phyloP scores from a whole-genome alignment of 2,888 invertebrate genomes.

The Sphaeridia pumilis region DNA sequence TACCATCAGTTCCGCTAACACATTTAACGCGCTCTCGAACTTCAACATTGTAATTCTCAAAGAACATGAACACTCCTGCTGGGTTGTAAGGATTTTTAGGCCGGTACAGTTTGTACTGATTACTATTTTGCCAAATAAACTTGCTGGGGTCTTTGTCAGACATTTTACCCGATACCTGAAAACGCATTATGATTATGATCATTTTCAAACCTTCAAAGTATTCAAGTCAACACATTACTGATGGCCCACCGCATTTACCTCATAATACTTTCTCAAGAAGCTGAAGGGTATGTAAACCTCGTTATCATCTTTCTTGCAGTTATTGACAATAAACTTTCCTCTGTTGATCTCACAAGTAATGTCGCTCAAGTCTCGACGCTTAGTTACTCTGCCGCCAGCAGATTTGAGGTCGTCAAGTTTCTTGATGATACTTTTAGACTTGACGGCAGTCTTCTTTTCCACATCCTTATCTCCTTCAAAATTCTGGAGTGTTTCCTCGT shows the following conservation, averaged over 20 bases:
- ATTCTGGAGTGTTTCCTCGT: too few species aligned
- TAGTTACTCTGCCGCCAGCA: too few species aligned
- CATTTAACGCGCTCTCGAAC: conserved; percentile 90
- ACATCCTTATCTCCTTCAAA: not conserved
- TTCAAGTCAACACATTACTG: not conserved
- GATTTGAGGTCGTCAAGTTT: too few species aligned
- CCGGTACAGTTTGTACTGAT: conserved; percentile 68
- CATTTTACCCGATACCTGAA: conserved; percentile 72
- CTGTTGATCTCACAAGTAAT: conserved; percentile 44
- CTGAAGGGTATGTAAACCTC: conserved; percentile 87
- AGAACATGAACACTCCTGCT: conserved; percentile 84
- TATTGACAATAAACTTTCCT: conserved; percentile 54
- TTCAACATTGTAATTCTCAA: conserved; percentile 97
- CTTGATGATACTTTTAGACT: too few species aligned
- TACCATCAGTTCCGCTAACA: conserved; percentile 79
- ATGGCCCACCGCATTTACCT: conserved; percentile 45
- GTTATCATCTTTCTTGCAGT: conserved; percentile 26
- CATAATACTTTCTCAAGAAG: conserved; percentile 86
- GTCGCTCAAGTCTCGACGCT: too few species aligned
- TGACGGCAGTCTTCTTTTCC: not conserved
- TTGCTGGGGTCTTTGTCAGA: conserved; percentile 60
- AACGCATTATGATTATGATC: not conserved
- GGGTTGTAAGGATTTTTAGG: conserved; percentile 83
- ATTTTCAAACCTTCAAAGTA: not conserved
- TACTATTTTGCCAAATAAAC: conserved; percentile 92